Percentiles rank a stretch among this genome's conserved stretches.
Conservation (phyloP, 2,888 invertebrate species). For the Sarcophaga carnaria region DNA sequence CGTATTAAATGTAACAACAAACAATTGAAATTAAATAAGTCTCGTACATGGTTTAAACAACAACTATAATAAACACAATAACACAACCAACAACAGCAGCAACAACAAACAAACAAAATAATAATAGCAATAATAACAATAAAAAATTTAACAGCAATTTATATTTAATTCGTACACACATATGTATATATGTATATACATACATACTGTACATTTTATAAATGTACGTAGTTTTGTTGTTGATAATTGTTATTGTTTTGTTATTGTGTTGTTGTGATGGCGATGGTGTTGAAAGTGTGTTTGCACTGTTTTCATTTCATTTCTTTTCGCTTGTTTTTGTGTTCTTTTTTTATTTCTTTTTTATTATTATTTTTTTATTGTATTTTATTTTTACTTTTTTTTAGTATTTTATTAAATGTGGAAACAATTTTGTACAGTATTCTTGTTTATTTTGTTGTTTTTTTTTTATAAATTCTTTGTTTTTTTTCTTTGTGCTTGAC, state of each 20-base stretch:
- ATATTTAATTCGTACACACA: not conserved
- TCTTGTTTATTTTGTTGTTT: not conserved
- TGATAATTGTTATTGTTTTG: not conserved
- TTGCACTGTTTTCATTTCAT: conserved; percentile 3
- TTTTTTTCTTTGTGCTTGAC: conserved; percentile 49
- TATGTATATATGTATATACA: not conserved
- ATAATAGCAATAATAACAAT: conserved; percentile 3
- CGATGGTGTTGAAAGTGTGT: conserved; percentile 36
- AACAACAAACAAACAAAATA: conserved; percentile 30
- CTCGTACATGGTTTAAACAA: conserved; percentile 15
- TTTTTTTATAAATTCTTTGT: conserved; percentile 18
- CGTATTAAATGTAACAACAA: conserved; percentile 43
- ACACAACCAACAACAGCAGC: not conserved
- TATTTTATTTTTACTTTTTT: not conserved
- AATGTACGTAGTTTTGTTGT: conserved; percentile 3
- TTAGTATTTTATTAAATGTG: conserved; percentile 23
- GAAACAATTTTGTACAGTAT: conserved; percentile 29
- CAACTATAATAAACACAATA: not conserved
- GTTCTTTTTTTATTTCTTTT: not conserved
- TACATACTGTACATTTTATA: no score
- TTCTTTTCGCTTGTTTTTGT: conserved; percentile 3
- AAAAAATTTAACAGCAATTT: conserved; percentile 30
- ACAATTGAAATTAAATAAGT: conserved; percentile 60
- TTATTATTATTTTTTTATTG: not conserved
- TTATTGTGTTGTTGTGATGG: conserved; percentile 26